These are phyloP conservation scores for Ciconia nigra DNA, from an alignment of 2,797 vertebrate genomes.

Conservation along the genomic window DNA sequence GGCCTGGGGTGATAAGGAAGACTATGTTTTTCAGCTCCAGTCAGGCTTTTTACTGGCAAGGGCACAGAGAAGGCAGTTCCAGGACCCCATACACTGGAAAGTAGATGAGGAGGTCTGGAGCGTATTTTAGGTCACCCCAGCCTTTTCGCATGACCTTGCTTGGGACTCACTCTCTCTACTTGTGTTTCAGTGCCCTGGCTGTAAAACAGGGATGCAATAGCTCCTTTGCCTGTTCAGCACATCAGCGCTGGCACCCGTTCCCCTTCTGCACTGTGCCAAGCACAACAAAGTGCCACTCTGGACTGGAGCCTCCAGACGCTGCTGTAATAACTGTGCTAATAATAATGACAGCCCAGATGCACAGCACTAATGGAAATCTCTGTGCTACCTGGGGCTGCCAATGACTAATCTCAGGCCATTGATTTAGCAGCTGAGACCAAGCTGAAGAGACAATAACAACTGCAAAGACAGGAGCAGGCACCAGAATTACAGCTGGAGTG, in stretches of 20 bases:
- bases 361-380: not conserved
- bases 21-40: not conserved
- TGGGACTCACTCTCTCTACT: not conserved
- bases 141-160: not conserved
- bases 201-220: not conserved
- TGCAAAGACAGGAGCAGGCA: not conserved
- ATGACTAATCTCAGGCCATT: not conserved
- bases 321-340: not conserved
- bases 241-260: not conserved
- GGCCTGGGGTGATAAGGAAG: not conserved
- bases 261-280: not conserved
- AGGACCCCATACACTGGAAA: not conserved
- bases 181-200: not conserved
- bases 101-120: not conserved
- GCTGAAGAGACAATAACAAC: not conserved
- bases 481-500: not conserved
- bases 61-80: not conserved
- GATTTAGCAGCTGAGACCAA: constrained; percentile 16
- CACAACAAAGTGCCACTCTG: not conserved
- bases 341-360: not conserved
- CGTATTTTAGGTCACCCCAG: not conserved
- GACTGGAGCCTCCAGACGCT: not conserved
- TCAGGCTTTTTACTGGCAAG: not conserved
- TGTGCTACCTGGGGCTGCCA: constrained; percentile 5
- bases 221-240: not conserved